Evolutionary conservation across 1,140 invertebrate genomes (phyloP).

Genomic region (Grapholita molesta): DNA sequence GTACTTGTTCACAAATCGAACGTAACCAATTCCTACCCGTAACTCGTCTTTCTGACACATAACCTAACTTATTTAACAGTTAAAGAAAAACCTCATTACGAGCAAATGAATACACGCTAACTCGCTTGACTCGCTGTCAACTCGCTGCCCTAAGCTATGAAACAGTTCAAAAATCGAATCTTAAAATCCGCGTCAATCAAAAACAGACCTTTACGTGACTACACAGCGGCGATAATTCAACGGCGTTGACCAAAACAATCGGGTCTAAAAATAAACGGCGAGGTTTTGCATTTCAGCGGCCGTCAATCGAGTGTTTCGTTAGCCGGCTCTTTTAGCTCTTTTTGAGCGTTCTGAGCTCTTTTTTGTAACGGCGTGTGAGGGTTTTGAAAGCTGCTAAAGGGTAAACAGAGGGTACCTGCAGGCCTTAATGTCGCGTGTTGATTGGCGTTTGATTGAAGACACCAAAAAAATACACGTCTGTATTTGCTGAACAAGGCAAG

Average conservation of each 20-base stretch:
- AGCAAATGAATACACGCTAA: no score
- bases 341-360: not conserved
- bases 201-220: not conserved
- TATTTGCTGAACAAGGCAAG: no score
- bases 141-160: not conserved
- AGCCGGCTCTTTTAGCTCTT: not conserved
- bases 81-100: no score
- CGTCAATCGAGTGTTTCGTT: not conserved
- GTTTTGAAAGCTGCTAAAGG: not conserved
- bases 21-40: no score
- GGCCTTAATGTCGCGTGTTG: not conserved
- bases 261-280: not conserved
- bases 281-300: not conserved
- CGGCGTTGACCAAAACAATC: not conserved
- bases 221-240: not conserved
- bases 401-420: not conserved
- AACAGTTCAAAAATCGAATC: not conserved
- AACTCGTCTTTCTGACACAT: no score
- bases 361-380: not conserved
- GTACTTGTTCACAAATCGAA: no score
- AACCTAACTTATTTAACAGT: no score
- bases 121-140: no score
- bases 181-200: not conserved
- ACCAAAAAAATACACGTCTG: no score
- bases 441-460: not conserved